Percentiles rank a stretch among this genome's conserved stretches.
Evolutionary conservation across 2,797 vertebrate species (phyloP).

Genomic region (Semotilus atromaculatus): DNA sequence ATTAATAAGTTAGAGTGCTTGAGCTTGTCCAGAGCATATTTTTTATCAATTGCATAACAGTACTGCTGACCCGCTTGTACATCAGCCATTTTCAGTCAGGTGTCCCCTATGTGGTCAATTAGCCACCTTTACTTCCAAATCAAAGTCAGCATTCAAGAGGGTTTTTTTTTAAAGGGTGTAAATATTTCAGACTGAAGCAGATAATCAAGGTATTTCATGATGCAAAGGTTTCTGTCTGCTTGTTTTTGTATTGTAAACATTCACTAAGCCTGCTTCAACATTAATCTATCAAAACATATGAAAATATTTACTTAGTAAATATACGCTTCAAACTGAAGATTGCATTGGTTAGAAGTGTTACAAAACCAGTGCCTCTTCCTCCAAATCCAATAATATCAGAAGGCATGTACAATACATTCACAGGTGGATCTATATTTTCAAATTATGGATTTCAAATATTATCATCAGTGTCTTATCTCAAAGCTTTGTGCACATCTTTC

Average conservation of each 20-base stretch:
- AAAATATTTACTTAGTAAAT: background rate
- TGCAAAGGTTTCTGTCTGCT: background rate
- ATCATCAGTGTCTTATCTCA: background rate
- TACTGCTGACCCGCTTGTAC: background rate
- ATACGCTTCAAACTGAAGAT: background rate
- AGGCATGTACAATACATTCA: background rate
- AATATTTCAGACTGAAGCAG: background rate
- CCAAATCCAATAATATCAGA: background rate
- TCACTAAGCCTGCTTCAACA: background rate
- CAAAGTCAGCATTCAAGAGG: background rate
- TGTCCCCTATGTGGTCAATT: background rate
- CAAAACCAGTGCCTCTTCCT: background rate
- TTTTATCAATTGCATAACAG: background rate
- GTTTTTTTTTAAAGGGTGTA: background rate
- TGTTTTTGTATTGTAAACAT: background rate
- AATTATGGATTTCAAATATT: background rate
- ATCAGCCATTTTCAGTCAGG: background rate
- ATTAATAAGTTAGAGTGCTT: background rate
- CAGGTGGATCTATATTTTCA: background rate
- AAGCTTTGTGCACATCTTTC: background rate
- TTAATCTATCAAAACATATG: background rate
- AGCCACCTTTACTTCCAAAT: background rate
- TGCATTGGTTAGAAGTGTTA: background rate
- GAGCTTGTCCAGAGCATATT: background rate
- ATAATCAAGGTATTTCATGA: background rate